These are phyloP conservation scores for Platichthys stellatus DNA, from an alignment of 2,113 vertebrate species.

Conservation along the genomic window DNA sequence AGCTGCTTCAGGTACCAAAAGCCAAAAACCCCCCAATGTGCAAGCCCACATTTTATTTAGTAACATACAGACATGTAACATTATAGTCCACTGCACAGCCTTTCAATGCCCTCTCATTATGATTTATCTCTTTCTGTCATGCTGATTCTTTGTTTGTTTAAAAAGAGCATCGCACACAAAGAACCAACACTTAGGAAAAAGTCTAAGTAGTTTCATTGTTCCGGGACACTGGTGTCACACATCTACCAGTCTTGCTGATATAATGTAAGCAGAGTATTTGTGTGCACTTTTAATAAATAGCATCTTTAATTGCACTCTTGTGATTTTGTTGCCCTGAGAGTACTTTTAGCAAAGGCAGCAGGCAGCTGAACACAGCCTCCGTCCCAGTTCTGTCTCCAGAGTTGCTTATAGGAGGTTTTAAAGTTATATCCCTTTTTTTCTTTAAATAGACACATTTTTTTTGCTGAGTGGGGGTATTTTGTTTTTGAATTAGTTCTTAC, in stretches of 20 bases:
- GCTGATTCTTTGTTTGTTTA: not conserved
- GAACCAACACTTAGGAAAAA: not conserved
- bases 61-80: not conserved
- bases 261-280: slow-evolving; percentile 8
- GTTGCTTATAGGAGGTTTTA: slow-evolving; percentile 40
- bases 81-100: not conserved
- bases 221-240: slow-evolving; percentile 10
- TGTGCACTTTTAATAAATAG: slow-evolving; percentile 2
- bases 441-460: slow-evolving; percentile 16
- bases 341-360: slow-evolving; percentile 29
- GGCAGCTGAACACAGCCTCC: slow-evolving; percentile 16
- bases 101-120: not conserved
- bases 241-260: slow-evolving; percentile 8
- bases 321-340: slow-evolving; percentile 14
- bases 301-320: slow-evolving; percentile 36
- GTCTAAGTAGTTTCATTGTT: slow-evolving; percentile 6
- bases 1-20: slow-evolving; percentile 90
- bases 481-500: not conserved
- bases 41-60: not conserved
- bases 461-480: slow-evolving; percentile 20
- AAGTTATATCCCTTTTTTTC: slow-evolving; percentile 19
- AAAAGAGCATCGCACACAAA: too few species aligned
- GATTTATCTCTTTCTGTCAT: not conserved
- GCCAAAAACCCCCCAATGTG: not conserved
- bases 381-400: slow-evolving; percentile 58